Percentiles rank a stretch among this genome's conserved stretches.
phyloP scores from a whole-genome alignment of 2,113 vertebrate genomes.

The Sorex fumeus region DNA sequence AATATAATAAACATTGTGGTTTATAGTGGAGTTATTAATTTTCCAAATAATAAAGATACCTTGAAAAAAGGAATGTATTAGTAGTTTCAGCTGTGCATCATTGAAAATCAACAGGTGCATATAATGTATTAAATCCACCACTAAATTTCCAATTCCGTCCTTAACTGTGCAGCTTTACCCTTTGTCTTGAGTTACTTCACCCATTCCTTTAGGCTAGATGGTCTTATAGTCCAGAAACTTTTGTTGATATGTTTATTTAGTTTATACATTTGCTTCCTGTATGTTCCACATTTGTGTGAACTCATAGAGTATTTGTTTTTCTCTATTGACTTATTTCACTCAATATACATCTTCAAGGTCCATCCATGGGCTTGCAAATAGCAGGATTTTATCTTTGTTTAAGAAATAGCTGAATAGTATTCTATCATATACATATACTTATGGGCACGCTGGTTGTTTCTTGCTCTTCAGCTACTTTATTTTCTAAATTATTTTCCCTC shows the following conservation, averaged over 20 bases:
- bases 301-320: background rate
- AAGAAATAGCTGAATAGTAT: too few relatives aligned
- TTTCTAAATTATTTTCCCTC: background rate
- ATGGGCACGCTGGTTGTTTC: background rate
- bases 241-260: too few relatives aligned
- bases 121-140: background rate
- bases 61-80: background rate
- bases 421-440: background rate
- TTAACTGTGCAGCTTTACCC: background rate
- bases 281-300: background rate
- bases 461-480: background rate
- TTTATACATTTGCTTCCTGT: background rate
- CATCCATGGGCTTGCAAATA: too few relatives aligned
- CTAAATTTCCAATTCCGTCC: background rate
- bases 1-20: background rate
- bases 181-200: background rate
- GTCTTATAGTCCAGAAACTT: background rate
- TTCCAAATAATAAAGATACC: too few relatives aligned
- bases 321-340: too few relatives aligned
- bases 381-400: too few relatives aligned
- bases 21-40: background rate
- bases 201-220: background rate
- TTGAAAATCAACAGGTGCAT: background rate
- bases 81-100: background rate
- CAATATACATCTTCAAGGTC: too few relatives aligned